Evolutionary conservation across 2,888 invertebrate genomes (phyloP).

Genomic region (Phlogophora meticulosa): DNA sequence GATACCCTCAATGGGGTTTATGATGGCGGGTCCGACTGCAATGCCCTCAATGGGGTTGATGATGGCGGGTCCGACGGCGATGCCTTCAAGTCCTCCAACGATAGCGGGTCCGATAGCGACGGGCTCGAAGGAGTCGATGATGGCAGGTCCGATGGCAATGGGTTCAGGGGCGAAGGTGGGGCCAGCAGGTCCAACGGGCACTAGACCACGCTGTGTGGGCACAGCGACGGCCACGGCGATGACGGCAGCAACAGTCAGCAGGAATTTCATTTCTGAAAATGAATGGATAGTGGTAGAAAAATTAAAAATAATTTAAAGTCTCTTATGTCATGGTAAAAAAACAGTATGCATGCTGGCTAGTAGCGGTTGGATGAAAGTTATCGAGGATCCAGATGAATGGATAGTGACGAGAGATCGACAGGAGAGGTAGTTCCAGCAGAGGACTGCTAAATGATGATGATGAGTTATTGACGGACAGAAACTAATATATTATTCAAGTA

Average conservation of each 20-base stretch:
- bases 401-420: no score
- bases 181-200: slow-evolving; percentile 49
- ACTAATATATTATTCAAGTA: background rate
- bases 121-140: slow-evolving; percentile 30
- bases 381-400: no score
- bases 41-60: slow-evolving; percentile 43
- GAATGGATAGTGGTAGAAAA: background rate
- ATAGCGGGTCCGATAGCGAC: slow-evolving; percentile 58
- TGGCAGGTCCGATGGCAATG: slow-evolving; percentile 43
- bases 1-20: slow-evolving; percentile 43
- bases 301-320: background rate
- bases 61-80: slow-evolving; percentile 64
- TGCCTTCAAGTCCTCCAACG: slow-evolving; percentile 66
- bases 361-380: no score
- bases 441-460: no score
- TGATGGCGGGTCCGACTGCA: slow-evolving; percentile 60
- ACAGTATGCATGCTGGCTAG: no score
- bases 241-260: slow-evolving; percentile 56
- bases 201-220: slow-evolving; percentile 52
- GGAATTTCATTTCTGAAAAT: slow-evolving; percentile 58
- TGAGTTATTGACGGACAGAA: background rate
- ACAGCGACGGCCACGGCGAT: slow-evolving; percentile 61
- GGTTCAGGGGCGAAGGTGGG: slow-evolving; percentile 44
- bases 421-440: no score
- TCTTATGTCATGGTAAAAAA: background rate